Conservation (phyloP, 1,140 invertebrate genomes). For the Araneus ventricosus region DNA sequence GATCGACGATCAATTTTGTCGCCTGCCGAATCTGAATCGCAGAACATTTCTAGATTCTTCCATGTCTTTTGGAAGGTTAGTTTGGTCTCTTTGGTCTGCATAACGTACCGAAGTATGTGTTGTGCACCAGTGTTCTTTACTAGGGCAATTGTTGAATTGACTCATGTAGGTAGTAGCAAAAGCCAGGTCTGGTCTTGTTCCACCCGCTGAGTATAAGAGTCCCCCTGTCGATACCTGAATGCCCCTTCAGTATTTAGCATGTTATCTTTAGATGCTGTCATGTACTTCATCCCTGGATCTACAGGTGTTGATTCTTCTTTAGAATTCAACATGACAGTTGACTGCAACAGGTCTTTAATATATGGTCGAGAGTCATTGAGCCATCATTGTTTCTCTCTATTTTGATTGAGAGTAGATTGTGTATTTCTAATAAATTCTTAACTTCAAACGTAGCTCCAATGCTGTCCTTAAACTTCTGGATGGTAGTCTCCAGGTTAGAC, state of each 20-base stretch:
- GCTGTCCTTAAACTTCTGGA: neutral
- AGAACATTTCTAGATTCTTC: constrained; percentile 76
- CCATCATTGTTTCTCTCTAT: neutral
- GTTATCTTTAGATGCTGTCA: neutral
- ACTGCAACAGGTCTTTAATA: too few relatives aligned
- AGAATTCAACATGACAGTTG: too few relatives aligned
- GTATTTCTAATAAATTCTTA: neutral
- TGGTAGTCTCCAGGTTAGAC: neutral
- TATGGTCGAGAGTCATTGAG: neutral
- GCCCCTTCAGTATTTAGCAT: constrained; percentile 34
- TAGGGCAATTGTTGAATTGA: constrained; percentile 79
- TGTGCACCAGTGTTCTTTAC: constrained; percentile 78
- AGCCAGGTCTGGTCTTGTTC: constrained; percentile 79
- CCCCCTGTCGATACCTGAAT: constrained; percentile 77
- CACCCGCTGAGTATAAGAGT: constrained; percentile 79
- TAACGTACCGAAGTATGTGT: constrained; percentile 76
- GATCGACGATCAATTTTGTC: constrained; percentile 78
- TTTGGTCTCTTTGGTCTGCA: constrained; percentile 72
- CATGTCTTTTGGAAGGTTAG: constrained; percentile 27
- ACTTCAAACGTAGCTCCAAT: neutral
- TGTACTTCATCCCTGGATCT: constrained; percentile 26
- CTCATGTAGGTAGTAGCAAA: constrained; percentile 80
- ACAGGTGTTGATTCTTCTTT: too few relatives aligned
- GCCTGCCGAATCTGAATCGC: constrained; percentile 80
- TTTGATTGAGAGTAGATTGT: neutral